Percentiles rank a stretch among this genome's conserved stretches.
Conservation (phyloP, 2,888 invertebrate genomes). For the Leptinotarsa juncta region DNA sequence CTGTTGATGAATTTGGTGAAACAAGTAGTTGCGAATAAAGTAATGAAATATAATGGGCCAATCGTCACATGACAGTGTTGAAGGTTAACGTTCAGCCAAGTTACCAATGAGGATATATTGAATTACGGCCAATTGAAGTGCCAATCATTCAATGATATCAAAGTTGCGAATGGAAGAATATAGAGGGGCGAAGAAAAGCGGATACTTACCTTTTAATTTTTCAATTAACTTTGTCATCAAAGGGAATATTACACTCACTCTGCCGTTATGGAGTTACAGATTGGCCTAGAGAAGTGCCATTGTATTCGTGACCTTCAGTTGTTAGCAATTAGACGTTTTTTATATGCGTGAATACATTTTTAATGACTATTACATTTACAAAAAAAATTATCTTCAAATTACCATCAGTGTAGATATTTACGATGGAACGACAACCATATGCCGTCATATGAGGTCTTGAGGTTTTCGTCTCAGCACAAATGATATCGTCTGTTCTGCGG, state of each 20-base stretch:
- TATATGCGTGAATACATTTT: neutral
- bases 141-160: slow-evolving; percentile 56
- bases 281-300: neutral
- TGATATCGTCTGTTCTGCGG: no score
- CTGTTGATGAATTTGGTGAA: slow-evolving; percentile 8
- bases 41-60: slow-evolving; percentile 25
- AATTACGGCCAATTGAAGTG: slow-evolving; percentile 55
- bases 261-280: neutral
- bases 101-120: slow-evolving; percentile 57
- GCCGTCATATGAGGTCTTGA: no score
- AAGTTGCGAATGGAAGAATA: slow-evolving; percentile 34
- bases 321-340: neutral
- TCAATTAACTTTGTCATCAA: neutral
- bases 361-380: no score
- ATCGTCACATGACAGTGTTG: slow-evolving; percentile 42
- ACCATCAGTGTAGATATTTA: no score
- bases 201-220: slow-evolving; percentile 18
- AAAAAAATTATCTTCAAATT: no score
- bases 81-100: slow-evolving; percentile 54
- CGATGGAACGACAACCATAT: no score
- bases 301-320: neutral
- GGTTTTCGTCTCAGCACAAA: no score
- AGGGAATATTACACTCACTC: neutral
- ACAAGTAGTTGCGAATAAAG: slow-evolving; percentile 6
- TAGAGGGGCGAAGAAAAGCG: slow-evolving; percentile 24